Evolutionary conservation across 2,888 invertebrate genomes (phyloP), one percentile per base, ranked within the genome.

Genomic region (Diarsia dahlii): DNA sequence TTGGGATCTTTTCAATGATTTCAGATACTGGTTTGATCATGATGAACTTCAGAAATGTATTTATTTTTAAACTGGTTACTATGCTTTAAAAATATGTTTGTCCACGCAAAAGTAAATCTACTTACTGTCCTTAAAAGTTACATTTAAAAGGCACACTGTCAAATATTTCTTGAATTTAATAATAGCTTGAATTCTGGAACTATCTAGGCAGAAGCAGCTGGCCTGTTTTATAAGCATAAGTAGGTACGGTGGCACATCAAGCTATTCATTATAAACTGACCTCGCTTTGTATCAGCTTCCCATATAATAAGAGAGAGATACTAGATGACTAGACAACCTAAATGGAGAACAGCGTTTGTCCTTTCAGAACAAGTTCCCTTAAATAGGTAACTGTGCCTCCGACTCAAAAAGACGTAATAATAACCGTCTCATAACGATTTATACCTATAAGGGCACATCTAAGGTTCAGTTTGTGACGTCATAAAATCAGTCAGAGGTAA

Each of bases 391-490:
- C 79, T 63, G 79, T 78, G 72, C 39, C 66, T 66, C 39, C 1
- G 50, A 66, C n/a, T 74, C 68, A 64, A 68, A 79, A 71, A 71
- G 74, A 74, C 63, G 84, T 74, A 64, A 74, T 84, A 74, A 79
- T 83, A 79, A 78, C 52, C 34, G 72, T 58, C 23, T 34, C 23
- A 34, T 70, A 83, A 73, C 58, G 18, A 71, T 74, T 70, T 60
- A 71, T 46, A 46, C 12, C 20, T 15, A 56, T 63, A 79, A 71
- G 46, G 70, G 67, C 54, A 71, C 45, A 50, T 68, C 50, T 64
- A 60, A 67, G 54, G 66, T 45, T n/a, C 28, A 58, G 50, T 78
- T 65, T 68, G 46, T 82, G 54, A 82, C 60, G 60, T 65, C 78
- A 78, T 52, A 81, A 64, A 60, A 23, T 18, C 62, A 52, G 65